phyloP scores from a whole-genome alignment of 1,140 invertebrate genomes.

The Andricus grossulariae region DNA sequence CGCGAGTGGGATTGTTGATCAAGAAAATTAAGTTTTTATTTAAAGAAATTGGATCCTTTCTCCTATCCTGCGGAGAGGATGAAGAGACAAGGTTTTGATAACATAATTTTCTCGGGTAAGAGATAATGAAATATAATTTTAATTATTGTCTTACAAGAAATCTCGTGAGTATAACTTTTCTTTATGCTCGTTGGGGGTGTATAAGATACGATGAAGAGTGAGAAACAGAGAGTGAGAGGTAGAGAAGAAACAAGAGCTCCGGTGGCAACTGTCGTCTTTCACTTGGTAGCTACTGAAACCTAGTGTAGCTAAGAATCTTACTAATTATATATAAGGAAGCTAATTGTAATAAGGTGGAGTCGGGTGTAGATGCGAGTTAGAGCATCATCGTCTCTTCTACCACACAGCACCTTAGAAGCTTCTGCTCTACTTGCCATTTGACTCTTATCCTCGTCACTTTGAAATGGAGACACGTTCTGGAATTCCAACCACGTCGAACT shows the following conservation, averaged over 20 bases:
- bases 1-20: no score
- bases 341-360: conserved; percentile 73
- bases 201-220: conserved; percentile 37
- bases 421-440: conserved; percentile 34
- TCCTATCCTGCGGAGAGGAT: no score
- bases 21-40: no score
- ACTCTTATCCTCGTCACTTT: conserved; percentile 41
- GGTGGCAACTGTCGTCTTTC: conserved; percentile 70
- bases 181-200: not conserved
- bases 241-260: conserved; percentile 53
- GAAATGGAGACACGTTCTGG: conserved; percentile 38
- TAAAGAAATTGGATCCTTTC: no score
- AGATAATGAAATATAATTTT: no score
- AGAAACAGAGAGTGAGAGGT: conserved; percentile 12
- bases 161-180: not conserved
- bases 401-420: conserved; percentile 17
- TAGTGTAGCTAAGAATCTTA: conserved; percentile 66
- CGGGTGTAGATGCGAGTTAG: conserved; percentile 56
- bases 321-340: conserved; percentile 72
- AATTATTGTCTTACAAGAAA: no score
- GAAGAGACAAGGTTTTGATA: no score
- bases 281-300: conserved; percentile 62
- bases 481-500: not conserved
- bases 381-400: conserved; percentile 34
- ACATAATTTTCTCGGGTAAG: no score